Percentiles rank a stretch among this genome's conserved stretches.
These are phyloP conservation scores for Leptodactylus fallax DNA, from an alignment of 2,797 vertebrate genomes.

Conservation along the genomic window DNA sequence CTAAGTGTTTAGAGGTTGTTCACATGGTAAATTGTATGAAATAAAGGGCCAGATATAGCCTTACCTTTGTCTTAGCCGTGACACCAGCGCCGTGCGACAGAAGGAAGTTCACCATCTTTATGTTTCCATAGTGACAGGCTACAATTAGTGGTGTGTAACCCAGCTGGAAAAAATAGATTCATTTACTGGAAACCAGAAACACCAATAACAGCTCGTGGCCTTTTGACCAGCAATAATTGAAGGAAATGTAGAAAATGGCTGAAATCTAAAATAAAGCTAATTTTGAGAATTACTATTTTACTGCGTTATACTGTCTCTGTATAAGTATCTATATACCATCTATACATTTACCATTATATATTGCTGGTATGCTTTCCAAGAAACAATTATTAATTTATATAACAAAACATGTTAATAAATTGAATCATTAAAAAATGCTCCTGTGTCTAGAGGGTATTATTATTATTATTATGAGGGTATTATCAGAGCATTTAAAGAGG, in stretches of 20 bases:
- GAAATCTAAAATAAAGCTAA: not conserved
- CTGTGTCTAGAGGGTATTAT: too few species aligned
- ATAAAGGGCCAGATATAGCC: too few species aligned
- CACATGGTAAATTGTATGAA: not conserved
- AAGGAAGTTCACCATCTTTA: slow-evolving; percentile 98
- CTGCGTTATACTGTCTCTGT: not conserved
- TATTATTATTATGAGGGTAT: too few species aligned
- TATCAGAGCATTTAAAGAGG: too few species aligned
- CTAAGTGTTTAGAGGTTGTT: not conserved
- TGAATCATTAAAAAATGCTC: too few species aligned
- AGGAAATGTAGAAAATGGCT: slow-evolving; percentile 28
- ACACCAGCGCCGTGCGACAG: slow-evolving; percentile 90
- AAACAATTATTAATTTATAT: too few species aligned
- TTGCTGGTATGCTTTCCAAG: too few species aligned
- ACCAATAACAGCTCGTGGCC: not conserved
- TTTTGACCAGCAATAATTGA: slow-evolving; percentile 33
- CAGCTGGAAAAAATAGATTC: slow-evolving; percentile 79
- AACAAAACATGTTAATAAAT: too few species aligned
- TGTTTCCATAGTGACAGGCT: slow-evolving; percentile 97
- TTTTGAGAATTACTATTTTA: not conserved
- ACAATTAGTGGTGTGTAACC: slow-evolving; percentile 97
- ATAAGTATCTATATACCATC: not conserved
- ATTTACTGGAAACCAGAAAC: slow-evolving; percentile 24
- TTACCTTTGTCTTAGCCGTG: slow-evolving; percentile 96
- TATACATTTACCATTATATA: not conserved